Evolutionary conservation across 35 echinoderm and acorn worm species (phyloP), one percentile per base, ranked within the genome.

Genomic region (Amphiura filiformis): DNA sequence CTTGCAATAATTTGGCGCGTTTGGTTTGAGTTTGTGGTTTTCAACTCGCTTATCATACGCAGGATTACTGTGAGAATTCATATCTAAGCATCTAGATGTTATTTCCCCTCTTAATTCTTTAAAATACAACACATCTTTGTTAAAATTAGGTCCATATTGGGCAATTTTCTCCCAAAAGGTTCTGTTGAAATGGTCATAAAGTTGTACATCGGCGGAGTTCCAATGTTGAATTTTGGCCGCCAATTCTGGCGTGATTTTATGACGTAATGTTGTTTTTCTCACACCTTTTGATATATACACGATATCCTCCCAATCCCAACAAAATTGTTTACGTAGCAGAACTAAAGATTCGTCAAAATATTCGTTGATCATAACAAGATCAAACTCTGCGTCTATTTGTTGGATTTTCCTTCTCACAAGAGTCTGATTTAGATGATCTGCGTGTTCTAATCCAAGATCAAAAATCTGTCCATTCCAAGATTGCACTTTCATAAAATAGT

Each of bases 291-390:
- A 75, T 20, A 94, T 89, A 32, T 90, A 99, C 0, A 90, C 79
- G 36, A 99, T 95, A 49, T 99, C 96, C 36, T 95, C 90, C 28
- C 87, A 87, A n/a, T 94, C 87, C 96, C 96, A 99, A 82, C 93
- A 94, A 78, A 99, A 33, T 31, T 93, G 37, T 18, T 95, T 90
- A 11, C 87, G 79, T 0, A 99, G 75, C 11, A 99, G 75, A 34
- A 99, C 81, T 18, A 99, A 87, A 0, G 96, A 99, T 88, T 99
- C 96, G 2, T 99, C 93, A 79, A 92, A 95, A 56, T 94, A 94
- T 57, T 99, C 96, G 35, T 87, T 92, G 4, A 99, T 80, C 86
- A 99, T 90, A 0, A 99, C 96, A 11, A 99, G 76, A 76, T 99
- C 96, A 44, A 99, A 83, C 64, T 92, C 78, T 20, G 32, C 22